A percentile compares a stretch with the other conserved stretches of the same genome.
Evolutionary conservation across 2,888 invertebrate species (phyloP).

Genomic region (Heliconius cydno): DNA sequence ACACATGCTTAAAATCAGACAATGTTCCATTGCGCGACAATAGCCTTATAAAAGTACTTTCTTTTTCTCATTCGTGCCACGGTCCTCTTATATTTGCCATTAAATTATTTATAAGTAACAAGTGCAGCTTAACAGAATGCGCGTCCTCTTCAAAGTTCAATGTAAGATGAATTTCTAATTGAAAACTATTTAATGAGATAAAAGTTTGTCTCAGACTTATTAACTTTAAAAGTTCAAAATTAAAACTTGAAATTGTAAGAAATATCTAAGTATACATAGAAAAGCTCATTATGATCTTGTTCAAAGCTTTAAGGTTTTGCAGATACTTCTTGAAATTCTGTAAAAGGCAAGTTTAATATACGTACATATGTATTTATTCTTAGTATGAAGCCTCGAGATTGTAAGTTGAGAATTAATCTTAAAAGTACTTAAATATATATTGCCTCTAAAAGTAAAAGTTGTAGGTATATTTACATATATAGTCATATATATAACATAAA

Average conservation of each 20-base stretch:
- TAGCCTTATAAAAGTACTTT: too few species aligned
- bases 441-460: too few species aligned
- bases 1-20: too few species aligned
- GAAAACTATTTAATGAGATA: not conserved
- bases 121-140: not conserved
- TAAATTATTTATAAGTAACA: not conserved
- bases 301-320: conserved; percentile 1
- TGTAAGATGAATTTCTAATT: not conserved
- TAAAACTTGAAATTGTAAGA: not conserved
- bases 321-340: not conserved
- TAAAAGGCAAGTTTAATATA: not conserved
- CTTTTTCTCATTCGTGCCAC: not conserved
- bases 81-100: not conserved
- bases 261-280: not conserved
- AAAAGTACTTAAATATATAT: too few species aligned
- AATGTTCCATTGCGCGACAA: too few species aligned
- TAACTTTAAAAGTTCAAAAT: not conserved
- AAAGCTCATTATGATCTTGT: not conserved
- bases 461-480: too few species aligned
- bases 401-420: too few species aligned
- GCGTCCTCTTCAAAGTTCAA: not conserved
- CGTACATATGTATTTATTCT: not conserved
- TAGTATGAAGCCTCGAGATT: too few species aligned
- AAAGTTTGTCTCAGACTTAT: not conserved
- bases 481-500: not conserved